Base-by-base conservation (phyloP, 64 coral and sea anemone species). In the Hydrozoanthus tunicans region DNA sequence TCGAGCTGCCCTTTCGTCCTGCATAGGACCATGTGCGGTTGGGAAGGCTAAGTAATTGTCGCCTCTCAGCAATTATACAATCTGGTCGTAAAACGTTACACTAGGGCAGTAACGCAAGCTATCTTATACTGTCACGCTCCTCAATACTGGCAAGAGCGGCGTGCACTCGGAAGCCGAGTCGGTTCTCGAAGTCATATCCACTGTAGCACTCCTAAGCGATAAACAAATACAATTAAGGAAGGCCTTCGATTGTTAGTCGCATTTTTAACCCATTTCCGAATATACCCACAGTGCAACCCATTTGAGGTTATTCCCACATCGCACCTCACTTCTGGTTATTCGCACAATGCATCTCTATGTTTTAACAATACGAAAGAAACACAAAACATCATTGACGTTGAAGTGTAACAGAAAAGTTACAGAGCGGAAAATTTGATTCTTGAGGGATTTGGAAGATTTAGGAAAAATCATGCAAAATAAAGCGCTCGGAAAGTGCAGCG, bases 121-220 rank as follows among this genome's bases (percentile, higher is more conserved):
- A 88, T 88, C 84, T 88, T 10, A 6, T 13, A 5, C 84, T 56
- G 9, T 94, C 93, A 83, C 84, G 62, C 78, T 97, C 95, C 57
- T 91, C 95, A 77, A 97, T 91, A 25, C 95, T 91, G 57, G 95
- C 95, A n/a, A 97, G 92, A 9, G 95, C 95, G 13, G 95, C 89
- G 9, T 97, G 95, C 3, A 97, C 92, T 70, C 95, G 83, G 81
- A 97, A 97, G 59, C 95, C 91, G 0, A 97, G 92, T 51, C 95
- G 82, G 71, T 97, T 97, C 20, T 97, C 95, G 82, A 97, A 97
- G 83, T 97, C 95, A 68, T 97, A 97, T 20, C 95, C 95, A 74
- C 90, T 97, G 75, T 89, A 97, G 65, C 86, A 81, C 54, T 97
- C 95, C 95, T 97, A 62, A 77, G 67, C 62, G 1, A 13, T 12